Evolutionary conservation across 2,888 invertebrate genomes (phyloP).

Genomic region (Netelia melanura): DNA sequence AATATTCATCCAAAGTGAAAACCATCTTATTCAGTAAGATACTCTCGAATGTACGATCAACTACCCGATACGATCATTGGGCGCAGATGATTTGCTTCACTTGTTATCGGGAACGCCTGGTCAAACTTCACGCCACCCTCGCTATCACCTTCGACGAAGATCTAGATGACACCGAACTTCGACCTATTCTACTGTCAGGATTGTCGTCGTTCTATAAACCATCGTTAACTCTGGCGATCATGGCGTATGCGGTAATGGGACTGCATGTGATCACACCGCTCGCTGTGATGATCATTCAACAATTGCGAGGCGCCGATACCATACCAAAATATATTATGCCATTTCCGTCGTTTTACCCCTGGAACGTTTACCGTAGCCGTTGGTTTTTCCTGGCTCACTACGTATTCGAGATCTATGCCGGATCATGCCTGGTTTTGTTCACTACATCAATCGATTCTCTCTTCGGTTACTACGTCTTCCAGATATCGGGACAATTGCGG

Average conservation of each 20-base stretch:
- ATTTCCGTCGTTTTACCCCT: constrained; percentile 60
- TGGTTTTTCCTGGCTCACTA: constrained; percentile 53
- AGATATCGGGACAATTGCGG: constrained; percentile 63
- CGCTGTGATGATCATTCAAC: constrained; percentile 44
- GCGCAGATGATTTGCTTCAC: constrained; percentile 29
- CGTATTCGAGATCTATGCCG: constrained; percentile 51
- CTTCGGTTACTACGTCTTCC: constrained; percentile 65
- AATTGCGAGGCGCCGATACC: constrained; percentile 17
- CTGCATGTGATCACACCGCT: constrained; percentile 54
- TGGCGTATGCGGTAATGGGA: constrained; percentile 8
- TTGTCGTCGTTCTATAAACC: constrained; percentile 32
- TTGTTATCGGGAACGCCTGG: constrained; percentile 39
- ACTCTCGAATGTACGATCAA: background rate
- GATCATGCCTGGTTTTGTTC: constrained; percentile 21
- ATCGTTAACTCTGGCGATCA: constrained; percentile 15
- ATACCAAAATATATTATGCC: constrained; percentile 61
- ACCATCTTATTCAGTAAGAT: background rate
- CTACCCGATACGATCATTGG: background rate
- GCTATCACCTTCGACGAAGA: constrained; percentile 30
- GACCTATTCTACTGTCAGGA: constrained; percentile 44
- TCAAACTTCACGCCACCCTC: constrained; percentile 35
- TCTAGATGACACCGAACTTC: constrained; percentile 27
- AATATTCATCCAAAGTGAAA: background rate
- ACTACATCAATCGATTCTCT: constrained; percentile 52
- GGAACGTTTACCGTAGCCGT: constrained; percentile 50